A percentile compares a stretch with the other conserved stretches of the same genome.
Evolutionary conservation across 2,113 vertebrate genomes (phyloP).

Genomic region (Pteronura brasiliensis): DNA sequence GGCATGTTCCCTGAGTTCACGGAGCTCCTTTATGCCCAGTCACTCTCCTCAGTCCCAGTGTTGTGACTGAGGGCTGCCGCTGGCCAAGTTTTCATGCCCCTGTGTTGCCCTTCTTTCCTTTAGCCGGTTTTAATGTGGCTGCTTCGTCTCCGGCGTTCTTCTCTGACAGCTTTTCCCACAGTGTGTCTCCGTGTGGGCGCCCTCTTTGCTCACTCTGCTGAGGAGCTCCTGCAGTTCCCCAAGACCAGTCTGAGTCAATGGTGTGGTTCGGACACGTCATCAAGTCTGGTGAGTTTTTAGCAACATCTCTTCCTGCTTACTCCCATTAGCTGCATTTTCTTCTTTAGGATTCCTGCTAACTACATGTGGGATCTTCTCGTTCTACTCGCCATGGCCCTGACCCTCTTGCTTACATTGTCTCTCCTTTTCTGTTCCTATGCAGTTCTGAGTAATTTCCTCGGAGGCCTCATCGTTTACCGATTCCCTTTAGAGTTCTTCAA

Average conservation of each 20-base stretch:
- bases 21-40: not conserved
- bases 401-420: not conserved
- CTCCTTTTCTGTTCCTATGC: not conserved
- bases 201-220: not conserved
- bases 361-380: no score
- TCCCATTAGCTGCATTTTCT: not conserved
- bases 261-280: not conserved
- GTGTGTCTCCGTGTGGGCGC: not conserved
- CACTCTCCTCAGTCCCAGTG: not conserved
- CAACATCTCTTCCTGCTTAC: not conserved
- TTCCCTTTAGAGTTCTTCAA: not conserved
- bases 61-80: not conserved
- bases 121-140: not conserved
- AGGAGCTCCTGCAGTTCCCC: not conserved
- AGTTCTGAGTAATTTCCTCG: not conserved
- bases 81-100: not conserved
- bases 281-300: not conserved
- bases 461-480: no score
- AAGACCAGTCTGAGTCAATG: not conserved
- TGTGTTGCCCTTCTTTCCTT: not conserved
- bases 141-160: not conserved
- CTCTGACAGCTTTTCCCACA: not conserved
- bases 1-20: not conserved
- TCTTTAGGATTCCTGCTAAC: no score
- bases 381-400: not conserved